Evolutionary conservation across 2,888 invertebrate species (phyloP).

Genomic region (Eupithecia pulchellata): DNA sequence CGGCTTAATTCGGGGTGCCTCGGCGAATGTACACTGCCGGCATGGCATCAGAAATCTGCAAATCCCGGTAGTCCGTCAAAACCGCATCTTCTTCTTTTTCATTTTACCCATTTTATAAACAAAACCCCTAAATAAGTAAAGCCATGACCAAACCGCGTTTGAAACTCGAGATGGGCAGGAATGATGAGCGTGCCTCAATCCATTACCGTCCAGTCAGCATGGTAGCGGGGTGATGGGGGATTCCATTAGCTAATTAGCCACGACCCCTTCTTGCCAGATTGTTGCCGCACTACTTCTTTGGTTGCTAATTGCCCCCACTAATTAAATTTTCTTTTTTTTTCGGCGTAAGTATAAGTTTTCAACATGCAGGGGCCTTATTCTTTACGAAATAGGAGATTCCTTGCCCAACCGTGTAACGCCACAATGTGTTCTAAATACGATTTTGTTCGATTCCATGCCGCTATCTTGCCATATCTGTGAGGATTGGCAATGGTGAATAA

Average conservation of each 20-base stretch:
- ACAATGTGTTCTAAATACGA: no score
- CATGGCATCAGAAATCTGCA: not conserved
- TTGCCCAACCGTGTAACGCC: no score
- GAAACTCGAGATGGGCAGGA: slow-evolving; percentile 71
- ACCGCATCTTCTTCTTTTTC: not conserved
- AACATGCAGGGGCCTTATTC: no score
- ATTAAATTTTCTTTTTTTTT: slow-evolving; percentile 48
- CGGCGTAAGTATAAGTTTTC: slow-evolving; percentile 18
- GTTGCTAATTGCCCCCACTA: slow-evolving; percentile 71
- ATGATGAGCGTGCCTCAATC: slow-evolving; percentile 76
- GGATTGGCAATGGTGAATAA: no score
- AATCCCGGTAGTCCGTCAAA: not conserved
- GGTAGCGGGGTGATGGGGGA: slow-evolving; percentile 50
- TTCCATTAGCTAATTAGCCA: slow-evolving; percentile 82
- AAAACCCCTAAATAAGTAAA: slow-evolving; percentile 1
- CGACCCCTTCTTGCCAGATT: slow-evolving; percentile 80
- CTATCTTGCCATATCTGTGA: no score
- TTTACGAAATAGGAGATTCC: no score
- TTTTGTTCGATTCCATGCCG: no score
- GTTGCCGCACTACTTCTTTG: slow-evolving; percentile 68
- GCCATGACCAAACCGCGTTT: slow-evolving; percentile 23
- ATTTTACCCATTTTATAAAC: not conserved
- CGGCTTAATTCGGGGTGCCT: not conserved
- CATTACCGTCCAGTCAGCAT: slow-evolving; percentile 65
- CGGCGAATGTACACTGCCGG: not conserved